Evolutionary conservation across 2,113 vertebrate genomes (phyloP), one percentile per base, ranked within the genome.

Genomic region (Galemys pyrenaicus): DNA sequence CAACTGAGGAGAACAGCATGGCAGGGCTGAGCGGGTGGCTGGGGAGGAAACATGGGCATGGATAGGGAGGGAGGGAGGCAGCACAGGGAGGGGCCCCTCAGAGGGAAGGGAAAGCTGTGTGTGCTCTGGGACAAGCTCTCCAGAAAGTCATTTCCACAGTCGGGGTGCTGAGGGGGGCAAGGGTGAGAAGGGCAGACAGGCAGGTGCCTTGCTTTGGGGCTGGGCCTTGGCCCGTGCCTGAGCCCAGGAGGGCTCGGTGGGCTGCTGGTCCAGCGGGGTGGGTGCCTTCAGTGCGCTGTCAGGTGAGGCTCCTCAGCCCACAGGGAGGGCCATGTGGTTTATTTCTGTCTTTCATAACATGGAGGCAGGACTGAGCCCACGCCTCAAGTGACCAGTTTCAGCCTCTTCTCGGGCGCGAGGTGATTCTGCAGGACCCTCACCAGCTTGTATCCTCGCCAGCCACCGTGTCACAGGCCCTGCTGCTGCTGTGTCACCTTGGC

Each of bases 401-500:
- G 1, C 67, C 60, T 91, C 60, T 65, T 51, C 6, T 39, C 37
- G 0, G 0, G 5, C 24, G 9, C 67, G 15, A 54, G 44, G 51
- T 80, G 32, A 16, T 46, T 44, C 70, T 35, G 1, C 39, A 46
- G n/a, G 22, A 41, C 54, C 91, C 44, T 65, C 54, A 65, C 56
- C 35, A 77, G 73, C 87, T 75, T 1, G 5, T 17, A 35, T 94
- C 73, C 58, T 79, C 28, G 35, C 65, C 56, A 95, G 22, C 85
- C 46, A 39, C 37, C 64, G 87, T 62, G 10, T 78, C 32, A 24
- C 1, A 41, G 64, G 71, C 44, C 78, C 70, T 67, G 67, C 78
- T 84, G 67, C 78, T 84, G 96, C 79, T 88, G 32, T 62, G 82
- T 94, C 94, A 94, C 86, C 51, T 80, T 56, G 15, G 30, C 70